Percentiles rank a stretch among this genome's conserved stretches.
Evolutionary conservation across 2,797 vertebrate genomes (phyloP).

Genomic region (Falco peregrinus): DNA sequence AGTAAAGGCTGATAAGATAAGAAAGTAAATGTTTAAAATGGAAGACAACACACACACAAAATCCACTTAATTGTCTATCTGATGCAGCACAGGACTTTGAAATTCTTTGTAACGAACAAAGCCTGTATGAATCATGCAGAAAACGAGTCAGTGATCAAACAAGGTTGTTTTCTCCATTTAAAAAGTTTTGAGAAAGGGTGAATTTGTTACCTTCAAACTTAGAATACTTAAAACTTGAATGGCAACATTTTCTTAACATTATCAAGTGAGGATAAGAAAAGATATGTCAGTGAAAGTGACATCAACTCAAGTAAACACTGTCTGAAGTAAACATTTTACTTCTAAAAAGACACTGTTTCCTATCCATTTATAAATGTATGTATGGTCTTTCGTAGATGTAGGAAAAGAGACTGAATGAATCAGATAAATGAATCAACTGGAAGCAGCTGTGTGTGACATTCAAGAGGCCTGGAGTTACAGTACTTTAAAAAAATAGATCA

Average conservation of each 20-base stretch:
- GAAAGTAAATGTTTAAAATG: neutral
- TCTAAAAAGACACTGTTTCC: neutral
- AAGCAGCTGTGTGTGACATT: neutral
- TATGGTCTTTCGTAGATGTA: accelerated
- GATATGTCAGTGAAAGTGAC: neutral
- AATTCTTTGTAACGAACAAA: neutral
- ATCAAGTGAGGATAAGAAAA: neutral
- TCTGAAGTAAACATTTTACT: neutral
- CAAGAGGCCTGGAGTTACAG: neutral
- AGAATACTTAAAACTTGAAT: neutral
- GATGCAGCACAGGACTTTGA: neutral
- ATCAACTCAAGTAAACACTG: neutral
- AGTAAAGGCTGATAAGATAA: neutral
- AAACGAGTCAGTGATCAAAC: neutral
- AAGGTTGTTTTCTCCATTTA: neutral
- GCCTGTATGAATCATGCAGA: neutral
- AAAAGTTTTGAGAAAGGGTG: neutral
- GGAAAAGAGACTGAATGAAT: neutral
- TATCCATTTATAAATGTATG: neutral
- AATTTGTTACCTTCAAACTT: neutral
- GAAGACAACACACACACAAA: neutral
- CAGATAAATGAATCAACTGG: neutral
- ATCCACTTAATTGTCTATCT: neutral
- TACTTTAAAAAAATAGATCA: neutral
- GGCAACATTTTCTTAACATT: neutral